Conservation (phyloP, 1,140 invertebrate species). For the Pararge aegeria region DNA sequence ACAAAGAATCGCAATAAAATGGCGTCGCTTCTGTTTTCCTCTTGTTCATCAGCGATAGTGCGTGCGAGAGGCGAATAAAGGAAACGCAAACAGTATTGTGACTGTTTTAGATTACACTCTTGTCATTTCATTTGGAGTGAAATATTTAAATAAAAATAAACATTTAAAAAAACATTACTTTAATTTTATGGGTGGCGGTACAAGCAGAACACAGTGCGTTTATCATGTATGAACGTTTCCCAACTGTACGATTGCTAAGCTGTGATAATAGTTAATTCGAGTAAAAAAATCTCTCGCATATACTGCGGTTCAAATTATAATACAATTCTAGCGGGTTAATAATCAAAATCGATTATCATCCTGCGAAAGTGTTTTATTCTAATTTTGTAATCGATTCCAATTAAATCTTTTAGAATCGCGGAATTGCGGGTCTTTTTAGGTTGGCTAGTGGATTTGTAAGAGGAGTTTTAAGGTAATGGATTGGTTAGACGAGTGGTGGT, state of each 20-base stretch:
- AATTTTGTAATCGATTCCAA: not conserved
- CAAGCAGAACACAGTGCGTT: too few species aligned
- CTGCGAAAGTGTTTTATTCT: too few species aligned
- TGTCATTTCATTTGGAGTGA: too few species aligned
- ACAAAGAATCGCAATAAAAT: not conserved
- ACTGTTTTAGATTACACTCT: too few species aligned
- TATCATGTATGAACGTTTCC: not conserved
- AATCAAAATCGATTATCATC: not conserved
- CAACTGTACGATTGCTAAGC: not conserved
- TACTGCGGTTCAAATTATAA: not conserved
- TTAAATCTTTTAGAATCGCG: not conserved
- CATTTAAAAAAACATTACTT: too few species aligned
- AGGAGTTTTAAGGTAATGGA: not conserved
- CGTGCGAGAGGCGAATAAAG: too few species aligned
- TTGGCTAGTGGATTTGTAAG: not conserved
- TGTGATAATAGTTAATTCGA: not conserved
- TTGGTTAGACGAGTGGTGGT: slow-evolving; percentile 29
- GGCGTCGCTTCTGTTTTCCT: not conserved
- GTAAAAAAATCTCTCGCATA: not conserved
- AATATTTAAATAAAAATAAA: too few species aligned
- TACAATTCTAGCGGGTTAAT: not conserved
- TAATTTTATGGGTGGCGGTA: too few species aligned
- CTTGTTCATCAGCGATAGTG: too few species aligned
- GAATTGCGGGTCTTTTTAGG: not conserved
- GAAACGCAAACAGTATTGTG: too few species aligned